A percentile compares a stretch with the other conserved stretches of the same genome.
Conservation (phyloP, 2,888 invertebrate genomes). For the Polymixis flavicincta region DNA sequence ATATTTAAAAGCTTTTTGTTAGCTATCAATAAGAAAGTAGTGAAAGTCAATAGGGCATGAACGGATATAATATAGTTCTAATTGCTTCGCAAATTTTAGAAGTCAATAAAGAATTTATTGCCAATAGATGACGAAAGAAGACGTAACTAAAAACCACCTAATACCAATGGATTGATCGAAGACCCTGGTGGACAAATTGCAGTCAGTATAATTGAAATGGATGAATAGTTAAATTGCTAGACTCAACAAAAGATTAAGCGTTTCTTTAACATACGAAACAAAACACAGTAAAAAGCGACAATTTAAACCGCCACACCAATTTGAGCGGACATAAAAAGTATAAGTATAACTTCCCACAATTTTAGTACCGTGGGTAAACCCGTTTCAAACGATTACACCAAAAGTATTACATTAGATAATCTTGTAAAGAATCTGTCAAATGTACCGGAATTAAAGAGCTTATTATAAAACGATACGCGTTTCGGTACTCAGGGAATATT, state of each 20-base stretch:
- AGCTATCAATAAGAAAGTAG: conserved; percentile 71
- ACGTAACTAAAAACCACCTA: neutral
- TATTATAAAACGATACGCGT: conserved; percentile 65
- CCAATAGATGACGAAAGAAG: neutral
- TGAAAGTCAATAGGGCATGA: conserved; percentile 71
- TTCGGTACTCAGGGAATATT: conserved; percentile 41
- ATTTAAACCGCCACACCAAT: conserved; percentile 19
- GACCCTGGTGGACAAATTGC: neutral
- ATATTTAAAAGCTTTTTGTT: conserved; percentile 72
- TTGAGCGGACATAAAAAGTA: conserved; percentile 3
- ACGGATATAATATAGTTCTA: conserved; percentile 5
- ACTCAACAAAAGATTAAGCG: neutral
- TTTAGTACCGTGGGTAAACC: conserved; percentile 55
- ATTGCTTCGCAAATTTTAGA: conserved; percentile 15
- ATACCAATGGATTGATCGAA: neutral
- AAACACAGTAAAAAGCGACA: conserved; percentile 35
- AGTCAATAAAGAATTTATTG: neutral
- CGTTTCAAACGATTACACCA: conserved; percentile 38
- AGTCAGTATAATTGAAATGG: neutral
- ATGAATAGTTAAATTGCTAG: conserved; percentile 15
- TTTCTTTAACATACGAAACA: conserved; percentile 24
- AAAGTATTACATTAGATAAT: conserved; percentile 58
- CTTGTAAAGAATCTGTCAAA: conserved; percentile 66
- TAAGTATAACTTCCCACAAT: conserved; percentile 15
- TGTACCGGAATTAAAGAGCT: conserved; percentile 60